Percentiles rank a stretch among this genome's conserved stretches.
Conservation (phyloP, 2,113 vertebrate genomes). For the Aegithalos caudatus region DNA sequence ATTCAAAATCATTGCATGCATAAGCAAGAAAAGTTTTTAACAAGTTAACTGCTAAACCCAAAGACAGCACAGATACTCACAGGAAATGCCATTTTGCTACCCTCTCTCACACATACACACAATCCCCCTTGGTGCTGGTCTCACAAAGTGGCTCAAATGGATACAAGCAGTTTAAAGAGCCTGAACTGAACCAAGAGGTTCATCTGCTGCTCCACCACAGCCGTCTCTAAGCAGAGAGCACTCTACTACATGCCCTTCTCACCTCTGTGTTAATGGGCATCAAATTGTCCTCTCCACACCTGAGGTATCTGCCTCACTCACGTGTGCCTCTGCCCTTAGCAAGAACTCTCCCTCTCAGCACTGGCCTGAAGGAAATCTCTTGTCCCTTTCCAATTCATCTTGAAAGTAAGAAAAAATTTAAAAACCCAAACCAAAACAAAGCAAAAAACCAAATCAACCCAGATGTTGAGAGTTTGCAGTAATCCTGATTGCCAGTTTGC, state of each 20-base stretch:
- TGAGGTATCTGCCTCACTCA: not conserved
- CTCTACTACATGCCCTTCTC: not conserved
- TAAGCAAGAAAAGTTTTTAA: not conserved
- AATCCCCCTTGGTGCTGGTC: not conserved
- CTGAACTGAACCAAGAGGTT: not conserved
- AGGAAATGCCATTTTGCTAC: not conserved
- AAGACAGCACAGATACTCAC: not conserved
- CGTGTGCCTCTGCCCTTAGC: not conserved
- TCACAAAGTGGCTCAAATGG: not conserved
- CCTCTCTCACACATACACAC: not conserved
- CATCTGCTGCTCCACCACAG: not conserved
- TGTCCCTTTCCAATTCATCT: not conserved
- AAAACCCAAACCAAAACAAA: no score
- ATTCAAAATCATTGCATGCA: not conserved
- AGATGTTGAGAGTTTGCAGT: not conserved
- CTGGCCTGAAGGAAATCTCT: not conserved
- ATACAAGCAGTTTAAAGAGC: not conserved
- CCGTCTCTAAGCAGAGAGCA: rapidly evolving
- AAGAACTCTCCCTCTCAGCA: not conserved
- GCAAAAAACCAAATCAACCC: not conserved
- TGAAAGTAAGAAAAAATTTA: not conserved
- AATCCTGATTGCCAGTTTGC: not conserved
- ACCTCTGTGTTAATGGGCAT: not conserved
- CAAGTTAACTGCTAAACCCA: not conserved
- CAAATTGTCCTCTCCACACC: not conserved